Conservation (phyloP, 2,797 vertebrate species). For the Phaenicophaeus curvirostris region DNA sequence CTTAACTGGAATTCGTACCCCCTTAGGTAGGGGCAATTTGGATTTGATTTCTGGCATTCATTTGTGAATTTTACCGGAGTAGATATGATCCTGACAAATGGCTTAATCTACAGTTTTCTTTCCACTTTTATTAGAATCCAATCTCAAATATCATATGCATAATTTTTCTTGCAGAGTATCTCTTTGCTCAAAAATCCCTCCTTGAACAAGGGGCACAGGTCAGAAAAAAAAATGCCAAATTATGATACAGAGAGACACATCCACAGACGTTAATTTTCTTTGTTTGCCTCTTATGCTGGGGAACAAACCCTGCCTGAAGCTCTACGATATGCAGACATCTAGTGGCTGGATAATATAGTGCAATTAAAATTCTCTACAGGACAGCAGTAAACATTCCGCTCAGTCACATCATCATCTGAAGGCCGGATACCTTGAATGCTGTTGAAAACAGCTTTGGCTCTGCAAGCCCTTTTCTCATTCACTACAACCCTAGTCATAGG, state of each 20-base stretch:
- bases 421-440: neutral
- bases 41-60: neutral
- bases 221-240: neutral
- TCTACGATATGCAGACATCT: conserved; percentile 62
- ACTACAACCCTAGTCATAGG: neutral
- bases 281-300: neutral
- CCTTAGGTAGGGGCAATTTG: neutral
- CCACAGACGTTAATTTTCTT: neutral
- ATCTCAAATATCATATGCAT: neutral
- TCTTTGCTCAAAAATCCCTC: neutral
- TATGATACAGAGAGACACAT: neutral
- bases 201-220: neutral
- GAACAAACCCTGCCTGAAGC: conserved; percentile 1
- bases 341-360: conserved; percentile 52
- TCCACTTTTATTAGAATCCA: neutral
- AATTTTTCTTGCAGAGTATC: neutral
- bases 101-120: neutral
- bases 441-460: neutral
- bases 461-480: neutral
- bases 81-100: neutral
- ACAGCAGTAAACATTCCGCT: neutral
- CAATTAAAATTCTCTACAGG: conserved; percentile 2
- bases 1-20: neutral
- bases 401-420: neutral
- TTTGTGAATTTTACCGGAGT: neutral